Evolutionary conservation across 64 coral and sea anemone species (phyloP).

Genomic region (Dendronephthya gigantea): DNA sequence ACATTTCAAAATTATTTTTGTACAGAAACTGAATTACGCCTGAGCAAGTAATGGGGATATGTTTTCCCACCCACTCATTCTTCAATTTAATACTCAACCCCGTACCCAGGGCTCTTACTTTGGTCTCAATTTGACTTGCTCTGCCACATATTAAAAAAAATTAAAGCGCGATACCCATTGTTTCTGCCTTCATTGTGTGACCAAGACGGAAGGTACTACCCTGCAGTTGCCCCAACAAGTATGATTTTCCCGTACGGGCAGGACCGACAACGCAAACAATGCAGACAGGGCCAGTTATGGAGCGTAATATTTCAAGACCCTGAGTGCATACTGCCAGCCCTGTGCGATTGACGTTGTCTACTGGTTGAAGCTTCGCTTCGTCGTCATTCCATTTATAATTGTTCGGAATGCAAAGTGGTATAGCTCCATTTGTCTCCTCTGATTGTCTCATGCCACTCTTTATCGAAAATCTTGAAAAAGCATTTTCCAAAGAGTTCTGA

Average conservation of each 20-base stretch:
- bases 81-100: too few species aligned
- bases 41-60: too few species aligned
- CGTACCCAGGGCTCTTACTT: too few species aligned
- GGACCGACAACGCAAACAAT: not conserved
- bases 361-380: too few species aligned
- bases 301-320: not conserved
- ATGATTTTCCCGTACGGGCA: conserved; percentile 5
- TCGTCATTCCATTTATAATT: not conserved
- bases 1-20: too few species aligned
- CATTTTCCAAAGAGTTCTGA: not conserved
- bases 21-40: too few species aligned
- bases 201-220: conserved; percentile 5
- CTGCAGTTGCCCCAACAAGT: conserved; percentile 1
- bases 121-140: too few species aligned
- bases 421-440: not conserved
- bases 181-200: conserved; percentile 10
- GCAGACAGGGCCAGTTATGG: not conserved
- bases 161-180: not conserved
- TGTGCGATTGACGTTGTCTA: not conserved
- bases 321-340: not conserved
- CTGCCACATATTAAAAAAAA: too few species aligned
- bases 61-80: too few species aligned
- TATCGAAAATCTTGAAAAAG: not conserved
- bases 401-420: conserved; percentile 6
- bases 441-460: not conserved